These are phyloP conservation scores for Ataeniobius toweri DNA, from an alignment of 2,797 vertebrate species.

Conservation along the genomic window DNA sequence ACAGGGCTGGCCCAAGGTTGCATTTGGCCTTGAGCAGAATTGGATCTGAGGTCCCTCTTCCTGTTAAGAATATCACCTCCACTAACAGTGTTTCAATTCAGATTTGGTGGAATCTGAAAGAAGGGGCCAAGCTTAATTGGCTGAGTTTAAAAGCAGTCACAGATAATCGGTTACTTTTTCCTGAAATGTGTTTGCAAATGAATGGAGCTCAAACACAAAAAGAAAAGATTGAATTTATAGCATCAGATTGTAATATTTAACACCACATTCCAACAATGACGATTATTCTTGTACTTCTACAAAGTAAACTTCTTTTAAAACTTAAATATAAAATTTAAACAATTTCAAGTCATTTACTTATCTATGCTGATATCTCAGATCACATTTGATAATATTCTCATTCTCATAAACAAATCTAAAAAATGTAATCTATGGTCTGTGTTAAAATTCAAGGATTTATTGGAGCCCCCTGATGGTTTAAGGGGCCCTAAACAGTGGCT, in stretches of 20 bases:
- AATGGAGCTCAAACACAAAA: neutral
- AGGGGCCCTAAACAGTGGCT: no score
- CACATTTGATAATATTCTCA: neutral
- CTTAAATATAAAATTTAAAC: neutral
- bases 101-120: neutral
- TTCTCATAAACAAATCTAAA: neutral
- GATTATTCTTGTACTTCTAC: neutral
- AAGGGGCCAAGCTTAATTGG: neutral
- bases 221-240: neutral
- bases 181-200: neutral
- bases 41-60: no score
- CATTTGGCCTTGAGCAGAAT: neutral
- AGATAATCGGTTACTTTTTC: neutral
- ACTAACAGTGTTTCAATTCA: neutral
- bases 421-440: no score
- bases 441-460: no score
- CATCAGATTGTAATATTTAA: neutral
- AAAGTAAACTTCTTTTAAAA: neutral
- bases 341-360: neutral
- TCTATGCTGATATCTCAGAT: neutral
- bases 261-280: neutral
- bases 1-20: neutral
- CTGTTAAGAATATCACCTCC: no score
- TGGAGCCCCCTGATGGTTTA: no score
- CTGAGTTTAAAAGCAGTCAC: neutral